Base-by-base conservation (phyloP, 2,888 invertebrate genomes). In the Hoplodrina ambigua region DNA sequence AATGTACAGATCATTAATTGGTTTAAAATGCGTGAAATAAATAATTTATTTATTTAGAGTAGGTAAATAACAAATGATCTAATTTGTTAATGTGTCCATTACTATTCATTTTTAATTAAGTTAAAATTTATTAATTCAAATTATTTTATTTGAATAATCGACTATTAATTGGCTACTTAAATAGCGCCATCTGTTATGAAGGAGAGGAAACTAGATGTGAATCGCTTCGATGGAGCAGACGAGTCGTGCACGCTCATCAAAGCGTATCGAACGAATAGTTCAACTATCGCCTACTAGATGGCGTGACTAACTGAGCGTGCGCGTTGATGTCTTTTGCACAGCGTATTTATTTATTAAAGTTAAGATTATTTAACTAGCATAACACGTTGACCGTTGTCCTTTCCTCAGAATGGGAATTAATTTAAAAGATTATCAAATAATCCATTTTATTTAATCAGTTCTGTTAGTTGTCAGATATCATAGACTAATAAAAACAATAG, bases 311-410 rank as follows among this genome's bases (percentile, higher is more conserved):
- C 0, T 1, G 0, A 0, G 0, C 2, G 8, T 41, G 56, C 77
- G 86, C 93, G 93, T 94, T 93, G 87, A 92, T 85, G 90, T 94
- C 91, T 91, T 92, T 91, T 89, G 72, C 88, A 87, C 68, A 20
- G 49, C 37, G 13, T 17, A 19, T 13, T 56, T 37, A 33, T 44
- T 4, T 19, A 11, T 0, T 1, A 19, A 46, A 46, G 8, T 1
- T 37, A 37, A 37, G 8, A 37, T 25, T 25, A 25, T 25, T 25
- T 25, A 2, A 25, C 25, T 25, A 25, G 25, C 25, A 25, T 25
- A 25, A 2, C 2, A 25, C 25, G 25, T 25, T 25, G 25, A 25
- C 25, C 25, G 25, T 25, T 25, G 5, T n/a, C n/a, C n/a, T n/a
- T n/a, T n/a, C n/a, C n/a, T n/a, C n/a, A n/a, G n/a, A n/a, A n/a